Evolutionary conservation across 2,113 vertebrate genomes (phyloP), one percentile per base, ranked within the genome.

Genomic region (Ciconia maguari): DNA sequence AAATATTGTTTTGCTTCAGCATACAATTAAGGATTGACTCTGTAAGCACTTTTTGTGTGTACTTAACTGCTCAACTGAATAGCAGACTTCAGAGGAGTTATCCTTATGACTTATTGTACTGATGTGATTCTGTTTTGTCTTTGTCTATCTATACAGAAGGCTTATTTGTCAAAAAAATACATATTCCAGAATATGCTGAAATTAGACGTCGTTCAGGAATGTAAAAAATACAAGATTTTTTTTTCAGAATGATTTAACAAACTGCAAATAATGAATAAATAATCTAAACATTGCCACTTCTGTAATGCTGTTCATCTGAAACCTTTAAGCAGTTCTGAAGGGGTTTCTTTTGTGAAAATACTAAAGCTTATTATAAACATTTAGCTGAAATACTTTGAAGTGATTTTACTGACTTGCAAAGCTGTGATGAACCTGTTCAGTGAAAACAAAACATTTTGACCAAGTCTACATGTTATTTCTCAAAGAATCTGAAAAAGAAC

Each of bases 1-100:
- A 96, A 96, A 87, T 91, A 91, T 42, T 87, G 57, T 82, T 95
- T 96, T 92, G 27, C 68, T 93, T 93, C 74, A 89, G 86, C 77
- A 92, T 96, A 84, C 4, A 10, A 90, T 89, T 88, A 93, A 82
- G 61, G 44, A 68, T 60, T 89, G 64, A 82, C 77, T 90, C 77
- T 82, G 80, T 57, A 94, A 92, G 74, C 83, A 94, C 14, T 95
- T 93, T 83, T 83, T 62, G 10, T 66, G 51, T 93, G 48, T 81
- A 84, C 41, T 68, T 92, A 94, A 81, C 72, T 93, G 86, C 83
- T 97, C 79, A 64, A 26, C 38, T 92, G 72, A 46, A 83, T 44
- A 96, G 48, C 69, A 96, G 55, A 87, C 57, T 89, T 89, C 90
- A 95, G 66, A 58, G 32, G 22, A 83, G 61, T 44, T 94, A 74